Conservation (phyloP, 2,888 invertebrate genomes). For the Anthophora plumipes region DNA sequence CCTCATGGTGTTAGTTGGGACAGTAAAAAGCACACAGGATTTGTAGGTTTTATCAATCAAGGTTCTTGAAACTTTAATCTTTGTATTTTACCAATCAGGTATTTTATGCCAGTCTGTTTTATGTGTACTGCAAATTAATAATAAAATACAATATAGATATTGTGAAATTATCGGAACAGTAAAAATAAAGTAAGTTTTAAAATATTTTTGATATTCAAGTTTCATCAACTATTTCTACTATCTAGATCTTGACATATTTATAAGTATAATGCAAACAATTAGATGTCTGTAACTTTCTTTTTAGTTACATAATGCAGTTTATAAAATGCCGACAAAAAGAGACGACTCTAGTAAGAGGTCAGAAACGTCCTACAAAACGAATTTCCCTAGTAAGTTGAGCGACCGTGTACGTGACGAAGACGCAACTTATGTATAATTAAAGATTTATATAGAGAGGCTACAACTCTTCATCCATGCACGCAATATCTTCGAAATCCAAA, state of each 20-base stretch:
- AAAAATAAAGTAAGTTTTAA: conserved; percentile 1
- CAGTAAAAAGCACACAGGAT: conserved; percentile 98
- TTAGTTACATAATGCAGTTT: conserved; percentile 95
- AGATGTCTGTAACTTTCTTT: conserved; percentile 37
- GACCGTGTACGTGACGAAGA: conserved; percentile 83
- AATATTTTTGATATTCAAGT: neutral
- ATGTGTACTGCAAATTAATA: neutral
- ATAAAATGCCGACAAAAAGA: conserved; percentile 99
- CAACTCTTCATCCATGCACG: conserved; percentile 80
- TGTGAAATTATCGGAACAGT: neutral
- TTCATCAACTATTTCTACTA: neutral
- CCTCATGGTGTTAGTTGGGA: conserved; percentile 98
- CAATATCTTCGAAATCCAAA: conserved; percentile 82
- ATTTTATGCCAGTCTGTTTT: neutral
- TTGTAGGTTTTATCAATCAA: conserved; percentile 98
- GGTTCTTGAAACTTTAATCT: conserved; percentile 99
- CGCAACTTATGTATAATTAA: conserved; percentile 81
- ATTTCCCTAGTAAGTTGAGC: conserved; percentile 81
- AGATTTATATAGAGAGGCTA: conserved; percentile 79
- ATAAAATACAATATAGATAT: neutral
- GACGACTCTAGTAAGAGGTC: conserved; percentile 95
- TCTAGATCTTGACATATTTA: neutral
- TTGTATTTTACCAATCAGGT: conserved; percentile 98
- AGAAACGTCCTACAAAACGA: conserved; percentile 83
- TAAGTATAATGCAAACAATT: conserved; percentile 10